Base-by-base conservation (phyloP, 2,888 invertebrate species). In the Ligdia adustata region DNA sequence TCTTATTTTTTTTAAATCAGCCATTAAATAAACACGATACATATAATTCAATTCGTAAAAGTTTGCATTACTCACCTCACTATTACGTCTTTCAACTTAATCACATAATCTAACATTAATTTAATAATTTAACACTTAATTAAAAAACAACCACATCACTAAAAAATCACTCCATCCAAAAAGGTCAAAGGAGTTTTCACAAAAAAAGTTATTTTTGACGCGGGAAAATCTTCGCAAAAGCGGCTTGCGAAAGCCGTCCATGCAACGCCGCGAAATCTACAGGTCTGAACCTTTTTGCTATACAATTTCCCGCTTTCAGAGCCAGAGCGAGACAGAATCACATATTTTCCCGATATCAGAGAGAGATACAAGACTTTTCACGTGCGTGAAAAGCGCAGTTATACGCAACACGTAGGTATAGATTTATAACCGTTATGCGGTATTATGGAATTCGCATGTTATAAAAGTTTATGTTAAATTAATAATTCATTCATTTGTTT, bases 1-100 rank as follows among this genome's bases (percentile, higher is more conserved):
- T n/a, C n/a, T n/a, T n/a, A n/a, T n/a, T n/a, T n/a, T n/a, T n/a
- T n/a, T n/a, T n/a, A n/a, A n/a, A n/a, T n/a, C n/a, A n/a, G n/a
- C n/a, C n/a, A n/a, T n/a, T n/a, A n/a, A n/a, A n/a, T n/a, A n/a
- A n/a, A n/a, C n/a, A n/a, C n/a, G n/a, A n/a, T n/a, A n/a, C n/a
- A n/a, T n/a, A n/a, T n/a, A n/a, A n/a, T n/a, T n/a, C n/a, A n/a
- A n/a, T n/a, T n/a, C n/a, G n/a, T n/a, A n/a, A n/a, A n/a, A n/a
- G n/a, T n/a, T n/a, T n/a, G n/a, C n/a, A n/a, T n/a, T n/a, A n/a
- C 74, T 66, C 61, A 86, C 86, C 86, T 86, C 85, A 86, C 85
- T 82, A 70, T 68, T 60, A 78, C 43, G 79, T 85, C 85, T 84
- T 79, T 79, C 81, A 72, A 59, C 57, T 53, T 56, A 63, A n/a